Base-by-base conservation (phyloP, 2,113 vertebrate genomes). In the Chrysemys picta region DNA sequence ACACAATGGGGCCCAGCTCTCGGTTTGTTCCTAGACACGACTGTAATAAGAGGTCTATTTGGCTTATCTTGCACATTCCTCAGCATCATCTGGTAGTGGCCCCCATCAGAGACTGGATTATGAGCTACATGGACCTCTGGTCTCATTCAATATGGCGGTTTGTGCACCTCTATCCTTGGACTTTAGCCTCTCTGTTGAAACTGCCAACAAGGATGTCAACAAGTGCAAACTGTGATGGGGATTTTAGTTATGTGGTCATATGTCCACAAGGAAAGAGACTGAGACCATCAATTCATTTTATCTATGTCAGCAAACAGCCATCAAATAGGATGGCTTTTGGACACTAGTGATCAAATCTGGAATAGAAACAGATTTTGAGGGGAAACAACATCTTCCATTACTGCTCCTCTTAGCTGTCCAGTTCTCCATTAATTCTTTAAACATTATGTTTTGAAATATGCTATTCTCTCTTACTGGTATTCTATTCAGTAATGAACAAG, bases 141-240 rank as follows among this genome's bases (percentile, higher is more conserved):
- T 93, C 84, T 81, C 52, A 78, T 45, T 79, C 83, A 54, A 80
- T 90, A 42, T 57, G 27, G 65, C 0, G 1, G 53, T 27, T 90
- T 49, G 8, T 56, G 27, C 21, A 53, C 45, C 57, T 75, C 80
- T 92, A 75, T 49, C 12, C 38, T 47, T 45, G 62, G 10, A 31
- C 29, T 57, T 12, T 1, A 0, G 24, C 5, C 49, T 86, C 42
- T 83, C 53, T 22, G 19, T 78, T 82, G 75, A 81, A 94, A 85
- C 1, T 7, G 2, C 8, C 75, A 53, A 3, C 5, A 54, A 72
- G 59, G 42, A 56, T 3, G 45, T 2, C 80, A 92, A 47, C 21
- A 29, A 0, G 5, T 29, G 57, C 35, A 31, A 87, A 50, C 57
- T 31, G 45, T 4, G 19, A 81, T 1, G 0, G 0, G 29, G n/a